phyloP scores from a whole-genome alignment of 53 echinoderm and acorn worm genomes.

The Temnopleurus reevesii region DNA sequence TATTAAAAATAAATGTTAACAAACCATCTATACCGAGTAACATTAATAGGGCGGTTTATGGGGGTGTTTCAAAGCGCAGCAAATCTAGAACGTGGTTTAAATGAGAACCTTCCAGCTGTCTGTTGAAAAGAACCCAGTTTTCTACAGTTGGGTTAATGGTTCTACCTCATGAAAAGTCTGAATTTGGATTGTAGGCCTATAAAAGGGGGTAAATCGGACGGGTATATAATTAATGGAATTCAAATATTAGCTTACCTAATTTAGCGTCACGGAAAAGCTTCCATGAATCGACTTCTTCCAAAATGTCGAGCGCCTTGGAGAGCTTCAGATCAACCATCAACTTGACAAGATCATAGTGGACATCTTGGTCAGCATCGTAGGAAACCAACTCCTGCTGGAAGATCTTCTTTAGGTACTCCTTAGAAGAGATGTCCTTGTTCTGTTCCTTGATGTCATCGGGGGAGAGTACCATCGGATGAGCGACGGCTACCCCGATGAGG shows the following conservation, averaged over 20 bases:
- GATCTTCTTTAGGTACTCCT: neutral
- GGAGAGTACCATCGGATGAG: neutral
- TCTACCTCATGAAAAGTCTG: no score
- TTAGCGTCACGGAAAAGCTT: neutral
- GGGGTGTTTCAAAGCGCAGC: no score
- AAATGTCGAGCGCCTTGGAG: neutral
- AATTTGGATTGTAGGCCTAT: no score
- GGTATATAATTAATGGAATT: no score
- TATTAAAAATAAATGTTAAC: no score
- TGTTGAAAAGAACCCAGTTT: no score
- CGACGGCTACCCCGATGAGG: constrained; percentile 12
- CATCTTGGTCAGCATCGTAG: neutral
- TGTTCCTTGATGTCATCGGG: neutral
- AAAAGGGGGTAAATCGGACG: no score
- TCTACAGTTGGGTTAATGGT: no score
- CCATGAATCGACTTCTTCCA: neutral
- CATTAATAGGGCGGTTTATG: no score
- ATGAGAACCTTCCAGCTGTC: no score
- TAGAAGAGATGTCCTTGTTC: neutral
- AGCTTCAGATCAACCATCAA: neutral
- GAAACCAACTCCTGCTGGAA: neutral
- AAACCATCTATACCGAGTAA: no score
- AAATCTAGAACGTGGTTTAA: no score
- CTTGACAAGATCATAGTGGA: neutral
- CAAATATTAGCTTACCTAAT: neutral